Base-by-base conservation (phyloP, 2,113 vertebrate genomes). In the Syngnathus scovelli region DNA sequence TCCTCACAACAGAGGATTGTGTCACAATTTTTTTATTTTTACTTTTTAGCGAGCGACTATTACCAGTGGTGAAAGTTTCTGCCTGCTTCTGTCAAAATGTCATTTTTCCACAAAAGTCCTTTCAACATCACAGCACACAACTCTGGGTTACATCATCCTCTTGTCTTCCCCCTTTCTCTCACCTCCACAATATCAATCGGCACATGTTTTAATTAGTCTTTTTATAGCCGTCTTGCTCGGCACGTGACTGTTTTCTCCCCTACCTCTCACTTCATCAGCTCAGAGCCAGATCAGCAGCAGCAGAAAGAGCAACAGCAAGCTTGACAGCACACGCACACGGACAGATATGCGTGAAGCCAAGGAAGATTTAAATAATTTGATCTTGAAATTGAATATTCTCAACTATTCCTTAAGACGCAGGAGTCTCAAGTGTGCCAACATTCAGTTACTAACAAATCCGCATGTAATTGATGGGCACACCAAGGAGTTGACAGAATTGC, bases 181-280 rank as follows among this genome's bases (percentile, higher is more conserved):
- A 71, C 61, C 67, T 70, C 68, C 52, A 73, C 70, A 74, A 74
- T 21, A 78, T 84, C 83, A 66, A 77, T 81, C 72, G 52, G 39
- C 81, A 84, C 70, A 83, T 82, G 87, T 88, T 86, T 86, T 87
- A 87, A 90, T 89, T 71, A 72, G 84, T 78, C 78, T 85, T 87
- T 90, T 90, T 84, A 86, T 83, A 88, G 70, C 70, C 0, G n/a
- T 64, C 69, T 78, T 73, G 36, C 52, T 78, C 64, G 80, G 69
- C 78, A 81, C 69, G 74, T 75, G 74, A 82, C 78, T 68, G 59
- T 66, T 36, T 79, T 76, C 51, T 3, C 68, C 54, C 64, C 52
- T 23, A 39, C 27, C 43, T 46, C 12, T 39, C 55, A 38, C 43
- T 51, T 12, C 27, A 2, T 21, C n/a, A 5, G 1, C 37, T 65